Percentiles rank a stretch among this genome's conserved stretches.
These are phyloP conservation scores for Euglossa dilemma DNA, from an alignment of 1,140 invertebrate genomes.

Conservation along the genomic window DNA sequence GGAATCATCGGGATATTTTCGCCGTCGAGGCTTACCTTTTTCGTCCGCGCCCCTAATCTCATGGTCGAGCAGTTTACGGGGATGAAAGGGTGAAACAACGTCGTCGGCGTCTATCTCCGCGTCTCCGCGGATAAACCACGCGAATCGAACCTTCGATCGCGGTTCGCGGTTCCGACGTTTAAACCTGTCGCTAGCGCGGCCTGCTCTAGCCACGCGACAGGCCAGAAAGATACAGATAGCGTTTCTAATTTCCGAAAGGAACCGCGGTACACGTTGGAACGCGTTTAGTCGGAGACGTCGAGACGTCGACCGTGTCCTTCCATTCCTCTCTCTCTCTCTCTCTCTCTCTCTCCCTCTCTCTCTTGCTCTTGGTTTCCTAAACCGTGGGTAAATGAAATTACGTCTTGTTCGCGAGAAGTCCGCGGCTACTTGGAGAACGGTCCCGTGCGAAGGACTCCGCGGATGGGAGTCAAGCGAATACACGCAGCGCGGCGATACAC, in stretches of 20 bases:
- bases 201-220: slow-evolving; percentile 55
- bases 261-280: slow-evolving; percentile 33
- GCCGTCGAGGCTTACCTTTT: slow-evolving; percentile 26
- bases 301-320: neutral
- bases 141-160: slow-evolving; percentile 44
- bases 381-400: slow-evolving; percentile 1
- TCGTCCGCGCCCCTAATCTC: slow-evolving; percentile 43
- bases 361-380: neutral
- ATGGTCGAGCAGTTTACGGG: slow-evolving; percentile 33
- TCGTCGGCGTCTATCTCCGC: neutral
- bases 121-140: slow-evolving; percentile 5
- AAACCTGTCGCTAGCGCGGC: slow-evolving; percentile 34
- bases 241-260: slow-evolving; percentile 72
- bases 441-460: neutral
- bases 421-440: neutral
- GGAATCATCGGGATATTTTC: slow-evolving; percentile 29
- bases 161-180: slow-evolving; percentile 12
- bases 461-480: slow-evolving; percentile 36
- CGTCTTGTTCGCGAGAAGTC: neutral
- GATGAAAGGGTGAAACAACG: slow-evolving; percentile 37
- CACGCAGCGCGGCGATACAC: slow-evolving; percentile 26
- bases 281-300: slow-evolving; percentile 45
- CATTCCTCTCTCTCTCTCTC: neutral
- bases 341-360: slow-evolving; percentile 9
- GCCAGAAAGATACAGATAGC: slow-evolving; percentile 63